phyloP scores from a whole-genome alignment of 2,888 invertebrate genomes.

The Synergus gifuensis region DNA sequence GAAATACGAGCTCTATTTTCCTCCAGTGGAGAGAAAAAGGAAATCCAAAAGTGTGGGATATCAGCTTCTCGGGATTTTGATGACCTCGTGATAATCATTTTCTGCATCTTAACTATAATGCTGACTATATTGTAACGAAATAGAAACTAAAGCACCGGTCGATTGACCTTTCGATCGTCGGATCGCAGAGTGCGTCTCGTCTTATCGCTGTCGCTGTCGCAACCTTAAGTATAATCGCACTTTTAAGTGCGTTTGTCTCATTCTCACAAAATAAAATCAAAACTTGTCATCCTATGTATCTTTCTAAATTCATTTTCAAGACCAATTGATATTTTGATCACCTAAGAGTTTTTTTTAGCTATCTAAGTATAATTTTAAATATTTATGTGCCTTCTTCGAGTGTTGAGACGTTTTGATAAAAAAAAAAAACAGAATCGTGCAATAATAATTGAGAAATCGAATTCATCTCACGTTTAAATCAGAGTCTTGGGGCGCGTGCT shows the following conservation, averaged over 20 bases:
- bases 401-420: not conserved
- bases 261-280: conserved; percentile 51
- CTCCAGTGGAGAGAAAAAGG: not conserved
- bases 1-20: not conserved
- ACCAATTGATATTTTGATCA: too few species aligned
- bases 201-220: conserved; percentile 57
- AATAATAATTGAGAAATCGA: conserved; percentile 6
- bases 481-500: conserved; percentile 61
- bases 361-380: too few species aligned
- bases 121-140: conserved; percentile 23
- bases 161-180: conserved; percentile 56
- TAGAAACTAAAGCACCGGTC: conserved; percentile 55
- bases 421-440: not conserved
- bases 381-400: not conserved
- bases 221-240: conserved; percentile 55
- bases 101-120: conserved; percentile 21
- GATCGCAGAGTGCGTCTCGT: conserved; percentile 54
- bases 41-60: conserved; percentile 1
- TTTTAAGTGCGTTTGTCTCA: conserved; percentile 49
- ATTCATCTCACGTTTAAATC: conserved; percentile 49
- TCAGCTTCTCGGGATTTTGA: conserved; percentile 7
- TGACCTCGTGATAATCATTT: conserved; percentile 35
- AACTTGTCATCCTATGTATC: not conserved
- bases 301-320: not conserved
- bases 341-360: too few species aligned